phyloP scores from a whole-genome alignment of 2,113 vertebrate species.

The Nanorana parkeri region DNA sequence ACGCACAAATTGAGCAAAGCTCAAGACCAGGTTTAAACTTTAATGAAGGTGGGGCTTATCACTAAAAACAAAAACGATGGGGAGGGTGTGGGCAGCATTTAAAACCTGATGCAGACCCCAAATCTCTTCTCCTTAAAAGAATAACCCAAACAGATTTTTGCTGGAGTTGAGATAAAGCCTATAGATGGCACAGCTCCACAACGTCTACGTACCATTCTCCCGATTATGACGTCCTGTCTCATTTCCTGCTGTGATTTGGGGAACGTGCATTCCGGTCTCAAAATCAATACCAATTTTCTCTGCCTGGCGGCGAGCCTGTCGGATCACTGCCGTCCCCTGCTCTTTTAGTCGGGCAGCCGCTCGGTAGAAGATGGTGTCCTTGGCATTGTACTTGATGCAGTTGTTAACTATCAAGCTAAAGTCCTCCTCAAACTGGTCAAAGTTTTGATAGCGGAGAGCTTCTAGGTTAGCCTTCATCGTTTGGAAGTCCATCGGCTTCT shows the following conservation, averaged over 20 bases:
- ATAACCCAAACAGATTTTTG: no score
- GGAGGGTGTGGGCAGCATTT: no score
- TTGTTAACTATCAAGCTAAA: slow-evolving; percentile 98
- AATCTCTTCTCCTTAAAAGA: no score
- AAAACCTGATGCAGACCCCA: no score
- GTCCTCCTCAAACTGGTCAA: slow-evolving; percentile 94
- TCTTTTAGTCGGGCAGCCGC: slow-evolving; percentile 92
- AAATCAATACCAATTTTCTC: slow-evolving; percentile 98
- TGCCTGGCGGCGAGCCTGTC: slow-evolving; percentile 89
- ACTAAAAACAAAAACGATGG: no score
- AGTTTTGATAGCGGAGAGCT: slow-evolving; percentile 92
- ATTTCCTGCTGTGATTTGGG: slow-evolving; percentile 83
- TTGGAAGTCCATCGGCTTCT: slow-evolving; percentile 98
- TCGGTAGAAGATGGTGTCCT: slow-evolving; percentile 97
- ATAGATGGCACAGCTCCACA: not conserved
- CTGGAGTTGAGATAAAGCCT: no score
- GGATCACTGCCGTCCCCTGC: slow-evolving; percentile 84
- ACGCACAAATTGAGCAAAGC: no score
- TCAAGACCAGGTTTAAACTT: no score
- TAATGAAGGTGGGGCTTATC: no score
- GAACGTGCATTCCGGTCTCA: slow-evolving; percentile 94
- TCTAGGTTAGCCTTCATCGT: slow-evolving; percentile 96
- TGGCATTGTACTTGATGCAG: slow-evolving; percentile 98
- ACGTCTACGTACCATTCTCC: slow-evolving; percentile 72
- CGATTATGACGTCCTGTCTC: slow-evolving; percentile 71